These are phyloP conservation scores for Contarinia nasturtii DNA, from an alignment of 1,140 invertebrate genomes.

Conservation along the genomic window DNA sequence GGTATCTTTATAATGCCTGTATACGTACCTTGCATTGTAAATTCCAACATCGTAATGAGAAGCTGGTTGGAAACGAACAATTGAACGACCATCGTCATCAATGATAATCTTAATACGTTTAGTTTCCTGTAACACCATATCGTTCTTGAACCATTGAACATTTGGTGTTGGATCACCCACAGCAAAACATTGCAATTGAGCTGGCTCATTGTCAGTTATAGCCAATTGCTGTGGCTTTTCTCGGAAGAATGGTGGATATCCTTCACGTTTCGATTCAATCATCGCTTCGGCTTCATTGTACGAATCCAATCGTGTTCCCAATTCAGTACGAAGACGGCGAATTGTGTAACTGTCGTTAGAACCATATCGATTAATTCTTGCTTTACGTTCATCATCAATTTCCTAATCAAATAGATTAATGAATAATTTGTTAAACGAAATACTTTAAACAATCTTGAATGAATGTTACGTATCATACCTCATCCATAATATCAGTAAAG, in stretches of 20 bases:
- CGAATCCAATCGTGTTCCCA: slow-evolving; percentile 56
- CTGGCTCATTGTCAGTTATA: slow-evolving; percentile 56
- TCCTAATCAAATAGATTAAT: slow-evolving; percentile 30
- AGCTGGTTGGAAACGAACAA: slow-evolving; percentile 53
- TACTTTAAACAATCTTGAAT: too few species aligned
- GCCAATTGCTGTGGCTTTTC: slow-evolving; percentile 62
- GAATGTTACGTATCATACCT: slow-evolving; percentile 26
- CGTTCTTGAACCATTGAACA: slow-evolving; percentile 94
- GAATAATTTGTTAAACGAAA: too few species aligned
- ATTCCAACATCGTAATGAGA: slow-evolving; percentile 69
- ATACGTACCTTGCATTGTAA: too few species aligned
- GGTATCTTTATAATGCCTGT: too few species aligned
- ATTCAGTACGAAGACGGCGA: slow-evolving; percentile 56
- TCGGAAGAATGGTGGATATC: slow-evolving; percentile 58
- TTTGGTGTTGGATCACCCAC: slow-evolving; percentile 75
- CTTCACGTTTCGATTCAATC: slow-evolving; percentile 58
- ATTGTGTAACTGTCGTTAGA: slow-evolving; percentile 45
- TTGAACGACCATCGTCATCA: slow-evolving; percentile 57
- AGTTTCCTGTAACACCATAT: slow-evolving; percentile 62
- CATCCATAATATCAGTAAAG: slow-evolving; percentile 89
- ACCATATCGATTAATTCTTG: slow-evolving; percentile 58
- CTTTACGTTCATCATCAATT: slow-evolving; percentile 74
- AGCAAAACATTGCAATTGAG: slow-evolving; percentile 64
- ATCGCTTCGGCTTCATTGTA: slow-evolving; percentile 71
- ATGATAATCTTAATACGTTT: slow-evolving; percentile 55